phyloP scores from a whole-genome alignment of 2,888 invertebrate genomes.

The Lathronympha strigana region DNA sequence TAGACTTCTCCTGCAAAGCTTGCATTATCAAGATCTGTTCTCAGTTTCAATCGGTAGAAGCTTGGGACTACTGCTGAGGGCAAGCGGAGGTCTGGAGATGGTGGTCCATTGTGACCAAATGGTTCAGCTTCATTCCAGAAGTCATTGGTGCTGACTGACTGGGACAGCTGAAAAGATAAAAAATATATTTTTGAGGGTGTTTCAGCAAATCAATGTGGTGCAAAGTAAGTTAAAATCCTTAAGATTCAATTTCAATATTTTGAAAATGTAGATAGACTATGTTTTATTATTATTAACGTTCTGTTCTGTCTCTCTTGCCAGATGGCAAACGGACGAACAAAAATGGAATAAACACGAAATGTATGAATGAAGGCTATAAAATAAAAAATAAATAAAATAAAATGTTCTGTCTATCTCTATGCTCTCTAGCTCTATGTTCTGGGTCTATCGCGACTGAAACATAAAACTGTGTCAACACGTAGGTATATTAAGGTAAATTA shows the following conservation, averaged over 20 bases:
- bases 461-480: too few relatives aligned
- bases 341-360: too few relatives aligned
- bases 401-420: too few relatives aligned
- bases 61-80: conserved; percentile 80
- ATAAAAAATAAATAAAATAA: too few relatives aligned
- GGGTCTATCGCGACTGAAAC: too few relatives aligned
- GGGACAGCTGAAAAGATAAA: conserved; percentile 54
- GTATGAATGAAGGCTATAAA: too few relatives aligned
- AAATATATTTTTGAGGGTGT: background rate
- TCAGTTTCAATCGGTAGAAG: conserved; percentile 83
- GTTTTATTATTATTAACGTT: background rate
- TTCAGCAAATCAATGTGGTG: background rate
- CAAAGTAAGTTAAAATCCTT: too few relatives aligned
- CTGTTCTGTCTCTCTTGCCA: too few relatives aligned
- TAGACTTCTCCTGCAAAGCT: conserved; percentile 73
- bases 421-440: too few relatives aligned
- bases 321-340: too few relatives aligned
- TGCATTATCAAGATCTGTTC: conserved; percentile 76
- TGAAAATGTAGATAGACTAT: background rate
- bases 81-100: conserved; percentile 70
- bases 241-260: too few relatives aligned
- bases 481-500: too few relatives aligned
- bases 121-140: conserved; percentile 76
- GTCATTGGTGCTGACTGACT: conserved; percentile 54
- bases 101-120: conserved; percentile 60